Conservation (phyloP, 2,888 invertebrate species). For the Watsonalla binaria region DNA sequence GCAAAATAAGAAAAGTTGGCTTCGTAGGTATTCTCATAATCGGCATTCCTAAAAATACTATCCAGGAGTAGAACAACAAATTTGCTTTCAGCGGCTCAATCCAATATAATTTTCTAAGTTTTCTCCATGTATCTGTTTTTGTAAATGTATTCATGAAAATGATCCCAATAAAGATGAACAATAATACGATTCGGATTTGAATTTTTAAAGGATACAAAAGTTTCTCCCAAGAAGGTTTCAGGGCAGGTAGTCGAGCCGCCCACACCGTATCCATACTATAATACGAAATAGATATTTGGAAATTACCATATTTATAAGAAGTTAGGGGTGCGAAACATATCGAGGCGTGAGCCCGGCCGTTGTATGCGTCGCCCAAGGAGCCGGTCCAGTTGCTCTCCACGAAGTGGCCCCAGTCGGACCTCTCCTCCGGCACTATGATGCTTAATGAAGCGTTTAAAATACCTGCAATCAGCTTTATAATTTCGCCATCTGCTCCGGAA, state of each 20-base stretch:
- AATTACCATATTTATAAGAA: constrained; percentile 39
- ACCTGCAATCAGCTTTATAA: constrained; percentile 35
- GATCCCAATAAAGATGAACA: constrained; percentile 36
- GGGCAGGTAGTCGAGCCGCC: constrained; percentile 35
- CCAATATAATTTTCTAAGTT: constrained; percentile 23
- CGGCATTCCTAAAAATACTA: constrained; percentile 46
- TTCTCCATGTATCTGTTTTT: constrained; percentile 28
- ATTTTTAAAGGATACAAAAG: constrained; percentile 42
- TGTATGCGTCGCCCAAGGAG: constrained; percentile 46
- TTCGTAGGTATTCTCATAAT: constrained; percentile 33
- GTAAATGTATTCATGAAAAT: constrained; percentile 30
- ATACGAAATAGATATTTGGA: constrained; percentile 51
- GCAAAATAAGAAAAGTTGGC: constrained; percentile 24
- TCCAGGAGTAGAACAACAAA: constrained; percentile 48
- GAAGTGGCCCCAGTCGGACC: constrained; percentile 31
- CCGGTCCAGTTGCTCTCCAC: constrained; percentile 52
- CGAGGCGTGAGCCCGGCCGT: constrained; percentile 34
- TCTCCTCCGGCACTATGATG: constrained; percentile 31
- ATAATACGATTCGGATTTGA: constrained; percentile 31
- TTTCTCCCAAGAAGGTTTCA: constrained; percentile 45
- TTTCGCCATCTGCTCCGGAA: constrained; percentile 44
- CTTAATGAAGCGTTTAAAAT: constrained; percentile 45
- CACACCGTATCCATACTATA: constrained; percentile 51
- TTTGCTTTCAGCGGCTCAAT: constrained; percentile 33
- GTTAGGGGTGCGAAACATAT: constrained; percentile 44